Evolutionary conservation across 2,888 invertebrate species (phyloP).

Genomic region (Pedicia rivosa): DNA sequence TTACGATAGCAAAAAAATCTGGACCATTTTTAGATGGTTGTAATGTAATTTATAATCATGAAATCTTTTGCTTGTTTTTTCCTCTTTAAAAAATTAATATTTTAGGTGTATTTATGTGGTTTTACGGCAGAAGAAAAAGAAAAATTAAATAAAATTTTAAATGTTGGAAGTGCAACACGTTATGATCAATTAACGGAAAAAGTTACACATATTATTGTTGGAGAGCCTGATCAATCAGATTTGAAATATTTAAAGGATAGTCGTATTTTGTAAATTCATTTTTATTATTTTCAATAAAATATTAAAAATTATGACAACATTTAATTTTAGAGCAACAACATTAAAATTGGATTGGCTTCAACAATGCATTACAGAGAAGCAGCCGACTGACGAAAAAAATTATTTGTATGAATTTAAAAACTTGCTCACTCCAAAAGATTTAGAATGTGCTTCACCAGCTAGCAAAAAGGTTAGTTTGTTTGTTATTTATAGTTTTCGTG

Average conservation of each 20-base stretch:
- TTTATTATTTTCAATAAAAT: too few species aligned
- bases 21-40: constrained; percentile 82
- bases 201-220: constrained; percentile 67
- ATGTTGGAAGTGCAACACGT: constrained; percentile 69
- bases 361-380: constrained; percentile 46
- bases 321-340: constrained; percentile 35
- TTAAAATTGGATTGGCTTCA: constrained; percentile 61
- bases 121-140: constrained; percentile 45
- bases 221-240: constrained; percentile 36
- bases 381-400: constrained; percentile 39
- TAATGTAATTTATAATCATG: too few species aligned
- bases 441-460: constrained; percentile 39
- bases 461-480: constrained; percentile 46
- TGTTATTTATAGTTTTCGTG: too few species aligned
- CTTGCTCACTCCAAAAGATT: constrained; percentile 20
- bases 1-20: constrained; percentile 49
- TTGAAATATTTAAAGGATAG: constrained; percentile 20
- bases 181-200: constrained; percentile 58
- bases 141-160: constrained; percentile 50
- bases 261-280: too few species aligned
- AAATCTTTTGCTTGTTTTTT: too few species aligned
- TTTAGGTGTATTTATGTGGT: constrained; percentile 50
- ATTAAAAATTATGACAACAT: constrained; percentile 2
- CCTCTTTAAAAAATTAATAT: too few species aligned
- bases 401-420: constrained; percentile 20